phyloP scores from a whole-genome alignment of 2,797 vertebrate species.

The Ceyx erithaca region DNA sequence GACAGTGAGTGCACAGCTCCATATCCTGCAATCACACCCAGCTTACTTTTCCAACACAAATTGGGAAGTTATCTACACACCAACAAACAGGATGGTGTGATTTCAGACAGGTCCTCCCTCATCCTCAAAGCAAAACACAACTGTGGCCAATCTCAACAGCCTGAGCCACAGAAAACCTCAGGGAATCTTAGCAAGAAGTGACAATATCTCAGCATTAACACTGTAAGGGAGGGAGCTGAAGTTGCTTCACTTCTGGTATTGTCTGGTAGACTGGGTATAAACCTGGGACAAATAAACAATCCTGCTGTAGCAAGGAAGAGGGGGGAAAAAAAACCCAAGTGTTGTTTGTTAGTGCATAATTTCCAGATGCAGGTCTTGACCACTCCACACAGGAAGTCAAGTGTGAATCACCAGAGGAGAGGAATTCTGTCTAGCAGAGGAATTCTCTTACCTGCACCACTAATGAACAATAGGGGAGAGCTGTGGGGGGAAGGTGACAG shows the following conservation, averaged over 20 bases:
- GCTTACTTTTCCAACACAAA: neutral
- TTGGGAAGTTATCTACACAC: neutral
- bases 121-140: neutral
- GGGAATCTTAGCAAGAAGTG: neutral
- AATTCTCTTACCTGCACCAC: neutral
- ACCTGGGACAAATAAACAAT: neutral
- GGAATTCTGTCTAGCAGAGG: neutral
- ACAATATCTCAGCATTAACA: neutral
- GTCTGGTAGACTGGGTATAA: neutral
- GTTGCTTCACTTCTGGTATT: neutral
- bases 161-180: neutral
- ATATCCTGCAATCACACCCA: neutral
- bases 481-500: rapidly evolving
- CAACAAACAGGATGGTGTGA: neutral
- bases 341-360: neutral
- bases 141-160: neutral
- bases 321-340: neutral
- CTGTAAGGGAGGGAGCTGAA: neutral
- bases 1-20: neutral
- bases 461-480: neutral
- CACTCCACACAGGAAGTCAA: neutral
- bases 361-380: conserved; percentile 17
- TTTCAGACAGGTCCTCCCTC: neutral
- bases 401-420: neutral
- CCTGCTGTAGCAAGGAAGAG: neutral